phyloP scores from a whole-genome alignment of 2,113 vertebrate genomes.

The Odobenus rosmarus region DNA sequence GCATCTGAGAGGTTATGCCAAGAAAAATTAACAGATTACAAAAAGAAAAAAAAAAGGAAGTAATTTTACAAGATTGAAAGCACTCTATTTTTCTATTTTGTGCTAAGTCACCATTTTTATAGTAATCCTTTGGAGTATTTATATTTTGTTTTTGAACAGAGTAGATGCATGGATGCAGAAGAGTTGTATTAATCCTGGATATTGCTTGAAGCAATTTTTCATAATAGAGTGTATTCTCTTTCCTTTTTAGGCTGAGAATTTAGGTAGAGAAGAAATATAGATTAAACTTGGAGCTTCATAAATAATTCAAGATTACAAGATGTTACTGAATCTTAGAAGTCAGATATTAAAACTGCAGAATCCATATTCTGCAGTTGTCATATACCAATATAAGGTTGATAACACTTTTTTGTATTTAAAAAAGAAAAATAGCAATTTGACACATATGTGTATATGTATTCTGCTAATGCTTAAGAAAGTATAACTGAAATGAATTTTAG shows the following conservation, averaged over 20 bases:
- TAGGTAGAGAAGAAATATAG: not conserved
- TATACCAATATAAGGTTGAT: not conserved
- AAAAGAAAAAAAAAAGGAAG: not conserved
- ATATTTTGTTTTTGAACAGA: slow-evolving; percentile 17
- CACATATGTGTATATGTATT: not conserved
- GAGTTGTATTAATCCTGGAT: not conserved
- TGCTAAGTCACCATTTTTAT: not conserved
- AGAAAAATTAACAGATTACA: slow-evolving; percentile 57
- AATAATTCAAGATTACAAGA: not conserved
- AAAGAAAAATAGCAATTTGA: not conserved
- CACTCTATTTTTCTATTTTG: not conserved
- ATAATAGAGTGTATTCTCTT: not conserved
- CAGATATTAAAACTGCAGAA: not conserved
- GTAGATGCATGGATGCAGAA: not conserved
- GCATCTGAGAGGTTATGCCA: slow-evolving; percentile 45
- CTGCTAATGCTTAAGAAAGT: not conserved
- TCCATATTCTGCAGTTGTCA: not conserved
- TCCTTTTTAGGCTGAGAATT: not conserved
- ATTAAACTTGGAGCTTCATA: slow-evolving; percentile 12
- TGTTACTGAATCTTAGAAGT: not conserved
- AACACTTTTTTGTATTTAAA: slow-evolving; percentile 60
- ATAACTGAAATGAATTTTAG: not conserved
- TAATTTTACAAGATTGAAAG: slow-evolving; percentile 41
- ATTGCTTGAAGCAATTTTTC: not conserved
- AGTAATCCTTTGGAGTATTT: not conserved